A percentile compares a stretch with the other conserved stretches of the same genome.
Evolutionary conservation across 2,888 invertebrate species (phyloP).

Genomic region (Lottia gigantea): DNA sequence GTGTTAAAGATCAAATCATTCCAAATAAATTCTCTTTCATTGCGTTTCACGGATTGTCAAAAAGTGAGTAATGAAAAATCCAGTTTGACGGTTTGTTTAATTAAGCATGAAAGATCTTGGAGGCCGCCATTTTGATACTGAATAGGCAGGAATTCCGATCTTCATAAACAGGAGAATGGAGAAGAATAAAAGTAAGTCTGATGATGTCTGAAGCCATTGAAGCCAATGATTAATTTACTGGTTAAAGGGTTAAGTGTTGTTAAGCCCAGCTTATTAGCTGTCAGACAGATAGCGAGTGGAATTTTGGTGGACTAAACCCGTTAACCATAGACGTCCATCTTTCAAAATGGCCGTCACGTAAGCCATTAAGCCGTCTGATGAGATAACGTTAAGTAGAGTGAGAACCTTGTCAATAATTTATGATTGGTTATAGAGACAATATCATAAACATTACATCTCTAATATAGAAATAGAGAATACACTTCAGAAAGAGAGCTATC

Average conservation of each 20-base stretch:
- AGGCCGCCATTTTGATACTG: neutral
- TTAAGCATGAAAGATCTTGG: constrained; percentile 4
- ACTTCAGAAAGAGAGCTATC: too few species aligned
- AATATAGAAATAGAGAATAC: too few species aligned
- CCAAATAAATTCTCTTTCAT: constrained; percentile 10
- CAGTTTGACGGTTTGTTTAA: constrained; percentile 6
- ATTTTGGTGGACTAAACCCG: neutral
- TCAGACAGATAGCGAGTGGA: neutral
- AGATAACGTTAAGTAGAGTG: constrained; percentile 2
- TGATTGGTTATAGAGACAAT: too few species aligned
- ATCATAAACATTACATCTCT: too few species aligned
- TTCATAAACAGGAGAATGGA: neutral
- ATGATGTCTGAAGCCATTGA: neutral
- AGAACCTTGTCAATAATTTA: too few species aligned
- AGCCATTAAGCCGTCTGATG: constrained; percentile 5
- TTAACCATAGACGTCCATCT: neutral
- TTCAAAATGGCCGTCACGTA: constrained; percentile 1
- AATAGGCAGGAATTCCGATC: neutral
- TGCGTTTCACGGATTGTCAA: constrained; percentile 4
- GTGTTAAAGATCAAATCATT: constrained; percentile 9
- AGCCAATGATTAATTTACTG: constrained; percentile 9
- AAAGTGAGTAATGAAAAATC: constrained; percentile 9
- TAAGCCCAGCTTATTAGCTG: constrained; percentile 9
- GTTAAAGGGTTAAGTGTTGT: constrained; percentile 10
- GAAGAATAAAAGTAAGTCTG: constrained; percentile 3